A percentile compares a stretch with the other conserved stretches of the same genome.
These are phyloP conservation scores for Corydoras sp. DNA, from an alignment of 2,113 vertebrate genomes.

Conservation along the genomic window DNA sequence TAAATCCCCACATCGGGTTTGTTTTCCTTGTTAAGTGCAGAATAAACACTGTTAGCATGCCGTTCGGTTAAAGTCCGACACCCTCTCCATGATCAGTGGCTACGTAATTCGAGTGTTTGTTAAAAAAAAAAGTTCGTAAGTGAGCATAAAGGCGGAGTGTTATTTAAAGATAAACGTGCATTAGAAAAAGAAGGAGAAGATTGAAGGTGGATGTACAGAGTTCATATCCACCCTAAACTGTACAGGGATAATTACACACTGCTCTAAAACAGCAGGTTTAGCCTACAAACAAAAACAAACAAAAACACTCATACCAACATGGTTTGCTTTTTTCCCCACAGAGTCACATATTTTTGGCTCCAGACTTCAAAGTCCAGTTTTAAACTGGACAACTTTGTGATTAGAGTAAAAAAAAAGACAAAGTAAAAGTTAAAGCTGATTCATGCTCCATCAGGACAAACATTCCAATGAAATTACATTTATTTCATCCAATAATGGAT, in stretches of 20 bases:
- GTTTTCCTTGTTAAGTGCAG: constrained; percentile 63
- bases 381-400: not conserved
- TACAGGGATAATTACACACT: constrained; percentile 52
- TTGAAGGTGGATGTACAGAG: constrained; percentile 40
- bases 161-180: constrained; percentile 70
- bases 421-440: not conserved
- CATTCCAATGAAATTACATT: not conserved
- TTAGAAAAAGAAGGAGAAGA: constrained; percentile 55
- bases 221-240: constrained; percentile 54
- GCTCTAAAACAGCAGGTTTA: constrained; percentile 67
- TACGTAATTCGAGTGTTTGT: constrained; percentile 24
- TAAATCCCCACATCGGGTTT: constrained; percentile 31
- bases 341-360: not conserved
- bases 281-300: constrained; percentile 31
- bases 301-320: not conserved
- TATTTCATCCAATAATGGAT: no score
- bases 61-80: constrained; percentile 60
- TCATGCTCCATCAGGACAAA: not conserved
- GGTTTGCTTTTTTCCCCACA: not conserved
- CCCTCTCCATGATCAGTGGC: constrained; percentile 48
- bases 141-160: constrained; percentile 40
- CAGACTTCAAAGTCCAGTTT: not conserved
- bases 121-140: constrained; percentile 29
- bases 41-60: constrained; percentile 71
- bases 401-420: not conserved